Evolutionary conservation across 2,113 vertebrate genomes (phyloP).

Genomic region (Capricornis sumatraensis): DNA sequence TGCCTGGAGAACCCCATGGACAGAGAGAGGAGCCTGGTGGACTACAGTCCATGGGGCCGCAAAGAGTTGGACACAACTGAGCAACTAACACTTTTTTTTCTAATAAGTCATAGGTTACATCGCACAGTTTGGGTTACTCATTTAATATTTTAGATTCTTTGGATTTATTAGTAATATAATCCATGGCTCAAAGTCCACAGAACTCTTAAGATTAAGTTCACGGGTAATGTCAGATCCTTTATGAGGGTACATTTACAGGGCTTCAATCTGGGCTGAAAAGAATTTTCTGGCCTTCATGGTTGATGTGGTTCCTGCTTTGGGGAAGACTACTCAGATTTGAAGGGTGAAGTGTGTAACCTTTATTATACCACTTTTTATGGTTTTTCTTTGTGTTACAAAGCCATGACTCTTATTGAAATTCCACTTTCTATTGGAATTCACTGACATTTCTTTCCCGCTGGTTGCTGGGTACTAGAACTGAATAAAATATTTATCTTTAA

Average conservation of each 20-base stretch:
- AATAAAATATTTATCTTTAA: conserved; percentile 4
- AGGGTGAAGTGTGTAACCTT: background rate
- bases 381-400: background rate
- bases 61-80: background rate
- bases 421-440: background rate
- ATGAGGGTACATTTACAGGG: background rate
- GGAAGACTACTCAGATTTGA: background rate
- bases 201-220: background rate
- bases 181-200: background rate
- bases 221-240: background rate
- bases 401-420: background rate
- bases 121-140: background rate
- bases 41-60: rapidly evolving
- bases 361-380: background rate
- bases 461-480: background rate
- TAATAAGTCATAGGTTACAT: background rate
- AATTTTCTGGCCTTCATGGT: background rate
- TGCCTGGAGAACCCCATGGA: background rate
- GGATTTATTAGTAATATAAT: background rate
- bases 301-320: background rate
- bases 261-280: background rate
- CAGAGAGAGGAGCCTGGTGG: rapidly evolving
- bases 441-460: background rate
- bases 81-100: background rate
- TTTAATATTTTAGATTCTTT: background rate